phyloP scores from a whole-genome alignment of 2,113 vertebrate genomes.

The Ivindomyrus marchei region DNA sequence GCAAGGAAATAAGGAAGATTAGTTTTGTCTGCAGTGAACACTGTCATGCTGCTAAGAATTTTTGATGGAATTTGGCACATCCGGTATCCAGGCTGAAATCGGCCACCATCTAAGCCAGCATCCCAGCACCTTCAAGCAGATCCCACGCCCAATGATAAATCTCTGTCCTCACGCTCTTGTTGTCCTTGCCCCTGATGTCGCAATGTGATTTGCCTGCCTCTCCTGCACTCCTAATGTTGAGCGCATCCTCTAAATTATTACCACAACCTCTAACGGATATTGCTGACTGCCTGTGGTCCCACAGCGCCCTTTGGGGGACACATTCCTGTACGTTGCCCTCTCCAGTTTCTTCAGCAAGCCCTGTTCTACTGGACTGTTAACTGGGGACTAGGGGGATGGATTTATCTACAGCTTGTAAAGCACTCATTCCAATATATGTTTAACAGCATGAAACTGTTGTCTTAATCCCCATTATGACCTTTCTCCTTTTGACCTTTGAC shows the following conservation, averaged over 20 bases:
- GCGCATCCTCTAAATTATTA: not conserved
- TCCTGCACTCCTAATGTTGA: not conserved
- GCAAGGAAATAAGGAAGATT: not conserved
- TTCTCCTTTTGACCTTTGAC: not conserved
- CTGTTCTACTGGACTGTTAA: not conserved
- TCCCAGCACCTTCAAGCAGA: not conserved
- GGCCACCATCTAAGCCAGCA: not conserved
- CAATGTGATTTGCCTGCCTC: not conserved
- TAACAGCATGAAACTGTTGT: not conserved
- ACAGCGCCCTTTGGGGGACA: not conserved
- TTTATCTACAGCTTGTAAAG: not conserved
- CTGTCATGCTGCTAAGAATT: not conserved
- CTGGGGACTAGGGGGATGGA: not conserved
- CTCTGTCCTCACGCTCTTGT: not conserved
- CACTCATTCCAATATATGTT: not conserved
- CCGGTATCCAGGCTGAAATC: not conserved
- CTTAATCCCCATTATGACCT: not conserved
- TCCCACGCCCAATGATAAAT: not conserved
- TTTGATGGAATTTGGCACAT: not conserved
- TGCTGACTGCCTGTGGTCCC: not conserved
- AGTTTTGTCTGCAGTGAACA: not conserved
- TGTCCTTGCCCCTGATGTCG: not conserved
- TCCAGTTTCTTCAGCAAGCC: not conserved
- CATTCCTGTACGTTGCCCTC: not conserved
- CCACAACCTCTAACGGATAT: not conserved